Evolutionary conservation across 2,113 vertebrate genomes (phyloP).

Genomic region (Dipodomys merriami): DNA sequence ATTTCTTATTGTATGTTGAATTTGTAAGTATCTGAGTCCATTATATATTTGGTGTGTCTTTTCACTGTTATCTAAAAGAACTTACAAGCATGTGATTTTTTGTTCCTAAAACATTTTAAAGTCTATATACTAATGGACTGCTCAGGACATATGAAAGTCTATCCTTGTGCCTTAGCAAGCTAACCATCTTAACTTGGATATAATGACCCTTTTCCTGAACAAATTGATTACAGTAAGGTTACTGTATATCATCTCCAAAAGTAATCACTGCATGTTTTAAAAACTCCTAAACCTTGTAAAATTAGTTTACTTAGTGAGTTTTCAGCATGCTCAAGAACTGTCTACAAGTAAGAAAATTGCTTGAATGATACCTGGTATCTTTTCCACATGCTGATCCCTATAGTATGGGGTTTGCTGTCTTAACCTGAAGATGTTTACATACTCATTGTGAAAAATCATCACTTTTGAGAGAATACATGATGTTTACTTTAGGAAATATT

Average conservation of each 20-base stretch:
- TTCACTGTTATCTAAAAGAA: constrained; percentile 29
- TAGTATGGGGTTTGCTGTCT: not conserved
- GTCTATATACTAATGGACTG: constrained; percentile 10
- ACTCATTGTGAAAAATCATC: not conserved
- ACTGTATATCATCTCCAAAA: constrained; percentile 13
- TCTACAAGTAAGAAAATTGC: not conserved
- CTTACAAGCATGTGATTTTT: constrained; percentile 15
- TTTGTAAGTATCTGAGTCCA: constrained; percentile 4
- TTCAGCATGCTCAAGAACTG: constrained; percentile 2
- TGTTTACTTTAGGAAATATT: not conserved
- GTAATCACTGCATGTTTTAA: not conserved
- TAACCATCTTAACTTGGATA: constrained; percentile 26
- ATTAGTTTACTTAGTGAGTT: constrained; percentile 35
- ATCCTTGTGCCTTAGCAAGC: not conserved
- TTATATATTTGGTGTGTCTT: not conserved
- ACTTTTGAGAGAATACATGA: not conserved
- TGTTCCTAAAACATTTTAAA: constrained; percentile 24
- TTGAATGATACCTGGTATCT: not conserved
- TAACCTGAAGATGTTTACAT: not conserved
- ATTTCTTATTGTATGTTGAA: not conserved
- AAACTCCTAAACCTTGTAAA: not conserved
- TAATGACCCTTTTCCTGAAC: constrained; percentile 33
- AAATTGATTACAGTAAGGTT: not conserved
- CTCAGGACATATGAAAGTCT: not conserved
- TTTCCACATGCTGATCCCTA: not conserved